Percentiles rank a stretch among this genome's conserved stretches.
Conservation (phyloP, 2,113 vertebrate genomes). For the Grammomys dolichurus region DNA sequence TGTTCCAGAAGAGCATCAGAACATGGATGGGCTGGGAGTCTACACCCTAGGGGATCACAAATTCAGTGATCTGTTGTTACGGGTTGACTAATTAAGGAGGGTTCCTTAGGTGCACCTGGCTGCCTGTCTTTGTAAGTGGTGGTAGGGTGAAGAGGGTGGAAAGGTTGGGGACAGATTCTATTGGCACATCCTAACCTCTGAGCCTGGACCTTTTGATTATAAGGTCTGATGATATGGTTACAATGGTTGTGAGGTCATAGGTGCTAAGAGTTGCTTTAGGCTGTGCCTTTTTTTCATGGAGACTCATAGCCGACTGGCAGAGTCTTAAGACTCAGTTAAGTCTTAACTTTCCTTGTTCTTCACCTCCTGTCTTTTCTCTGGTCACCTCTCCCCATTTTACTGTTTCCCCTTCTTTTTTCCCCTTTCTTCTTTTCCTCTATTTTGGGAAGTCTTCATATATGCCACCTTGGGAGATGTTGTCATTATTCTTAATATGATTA, state of each 20-base stretch:
- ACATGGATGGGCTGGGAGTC: neutral
- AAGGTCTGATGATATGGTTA: neutral
- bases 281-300: neutral
- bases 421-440: too few species aligned
- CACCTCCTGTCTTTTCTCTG: neutral
- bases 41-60: neutral
- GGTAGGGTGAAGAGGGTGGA: too few species aligned
- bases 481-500: neutral
- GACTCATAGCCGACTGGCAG: neutral
- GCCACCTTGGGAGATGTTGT: neutral
- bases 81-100: fast-evolving
- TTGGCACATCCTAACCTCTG: neutral
- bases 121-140: neutral
- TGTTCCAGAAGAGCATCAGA: neutral
- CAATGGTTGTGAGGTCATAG: neutral
- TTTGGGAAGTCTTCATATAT: neutral
- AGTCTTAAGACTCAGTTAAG: neutral
- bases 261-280: neutral
- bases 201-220: neutral
- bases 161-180: neutral
- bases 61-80: too few species aligned
- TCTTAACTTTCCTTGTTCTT: neutral
- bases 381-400: neutral
- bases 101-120: fast-evolving
- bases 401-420: neutral